Conservation (phyloP, 2,888 invertebrate genomes). For the Antheraea assamensis region DNA sequence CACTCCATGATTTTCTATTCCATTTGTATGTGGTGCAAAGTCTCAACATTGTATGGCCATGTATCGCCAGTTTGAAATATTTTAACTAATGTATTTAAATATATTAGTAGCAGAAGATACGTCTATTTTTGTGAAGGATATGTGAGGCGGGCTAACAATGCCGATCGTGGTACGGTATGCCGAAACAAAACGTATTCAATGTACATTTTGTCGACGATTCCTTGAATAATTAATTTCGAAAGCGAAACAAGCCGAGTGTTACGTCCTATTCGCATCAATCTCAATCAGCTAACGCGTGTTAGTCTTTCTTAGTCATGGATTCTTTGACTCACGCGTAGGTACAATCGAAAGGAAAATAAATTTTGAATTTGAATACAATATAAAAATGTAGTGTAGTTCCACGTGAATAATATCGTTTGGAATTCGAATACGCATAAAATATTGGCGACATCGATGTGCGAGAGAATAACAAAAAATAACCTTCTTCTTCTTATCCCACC, state of each 20-base stretch:
- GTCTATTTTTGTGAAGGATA: background rate
- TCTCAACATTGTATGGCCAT: background rate
- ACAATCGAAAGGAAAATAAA: background rate
- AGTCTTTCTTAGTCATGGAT: slow-evolving; percentile 48
- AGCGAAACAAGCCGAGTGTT: slow-evolving; percentile 33
- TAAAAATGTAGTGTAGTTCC: background rate
- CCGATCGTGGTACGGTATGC: slow-evolving; percentile 9
- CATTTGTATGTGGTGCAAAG: too few species aligned
- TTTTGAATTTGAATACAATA: background rate
- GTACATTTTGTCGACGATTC: slow-evolving; percentile 42
- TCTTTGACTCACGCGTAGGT: slow-evolving; percentile 50
- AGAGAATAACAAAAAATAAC: too few species aligned
- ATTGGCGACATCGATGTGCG: too few species aligned
- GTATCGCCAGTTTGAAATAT: background rate
- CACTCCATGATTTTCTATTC: too few species aligned
- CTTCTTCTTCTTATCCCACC: too few species aligned
- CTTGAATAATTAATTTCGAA: slow-evolving; percentile 40
- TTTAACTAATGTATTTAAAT: background rate
- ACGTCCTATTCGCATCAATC: slow-evolving; percentile 54
- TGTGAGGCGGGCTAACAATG: slow-evolving; percentile 20
- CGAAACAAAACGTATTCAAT: slow-evolving; percentile 38
- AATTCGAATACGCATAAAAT: too few species aligned
- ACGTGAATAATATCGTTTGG: too few species aligned
- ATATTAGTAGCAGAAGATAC: background rate
- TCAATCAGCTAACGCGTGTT: slow-evolving; percentile 55